Percentiles rank a stretch among this genome's conserved stretches.
phyloP scores from a whole-genome alignment of 2,113 vertebrate species.

The Hemiscyllium ocellatum region DNA sequence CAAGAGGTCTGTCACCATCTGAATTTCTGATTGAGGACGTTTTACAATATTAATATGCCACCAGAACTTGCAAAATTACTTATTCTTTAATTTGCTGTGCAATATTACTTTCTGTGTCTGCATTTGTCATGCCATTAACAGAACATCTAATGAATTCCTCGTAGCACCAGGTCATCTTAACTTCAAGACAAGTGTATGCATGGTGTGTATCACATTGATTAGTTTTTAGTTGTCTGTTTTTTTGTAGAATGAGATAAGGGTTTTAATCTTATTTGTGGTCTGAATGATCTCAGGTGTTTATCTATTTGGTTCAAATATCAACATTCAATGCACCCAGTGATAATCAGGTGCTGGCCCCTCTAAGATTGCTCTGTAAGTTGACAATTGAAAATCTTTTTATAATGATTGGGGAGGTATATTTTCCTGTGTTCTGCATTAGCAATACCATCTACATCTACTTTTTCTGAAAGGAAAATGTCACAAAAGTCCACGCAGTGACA shows the following conservation, averaged over 20 bases:
- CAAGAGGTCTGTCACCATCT: neutral
- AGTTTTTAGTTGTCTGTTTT: neutral
- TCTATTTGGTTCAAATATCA: neutral
- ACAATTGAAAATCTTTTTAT: neutral
- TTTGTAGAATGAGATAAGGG: neutral
- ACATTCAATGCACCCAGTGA: neutral
- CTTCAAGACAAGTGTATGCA: neutral
- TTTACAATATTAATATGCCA: neutral
- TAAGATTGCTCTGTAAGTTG: neutral
- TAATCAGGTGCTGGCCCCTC: neutral
- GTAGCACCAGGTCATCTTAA: neutral
- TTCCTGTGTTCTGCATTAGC: neutral
- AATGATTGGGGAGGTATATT: neutral
- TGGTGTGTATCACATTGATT: neutral
- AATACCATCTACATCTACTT: neutral
- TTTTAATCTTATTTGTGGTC: neutral
- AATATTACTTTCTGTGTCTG: neutral
- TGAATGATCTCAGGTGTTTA: neutral
- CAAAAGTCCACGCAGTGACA: neutral
- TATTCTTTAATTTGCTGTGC: neutral
- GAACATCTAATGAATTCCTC: neutral
- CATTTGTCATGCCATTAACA: neutral
- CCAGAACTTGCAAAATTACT: neutral
- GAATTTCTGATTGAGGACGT: neutral
- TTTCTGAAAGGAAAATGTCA: neutral